phyloP scores from a whole-genome alignment of 2,113 vertebrate species.

The Puma concolor region DNA sequence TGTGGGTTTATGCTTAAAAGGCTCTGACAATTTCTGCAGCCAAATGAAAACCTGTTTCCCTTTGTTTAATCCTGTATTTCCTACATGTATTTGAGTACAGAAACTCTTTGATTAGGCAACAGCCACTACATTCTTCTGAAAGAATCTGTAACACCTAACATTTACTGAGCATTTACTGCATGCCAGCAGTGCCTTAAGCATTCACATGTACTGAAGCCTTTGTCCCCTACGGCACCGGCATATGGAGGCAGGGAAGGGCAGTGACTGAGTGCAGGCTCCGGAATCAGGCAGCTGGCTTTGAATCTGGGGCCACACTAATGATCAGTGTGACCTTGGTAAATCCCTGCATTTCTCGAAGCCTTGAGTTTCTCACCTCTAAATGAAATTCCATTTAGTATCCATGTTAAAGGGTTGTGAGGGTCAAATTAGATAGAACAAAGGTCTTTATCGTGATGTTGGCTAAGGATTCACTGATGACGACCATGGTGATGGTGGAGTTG shows the following conservation, averaged over 20 bases:
- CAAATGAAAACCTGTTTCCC: neutral
- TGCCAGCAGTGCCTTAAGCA: neutral
- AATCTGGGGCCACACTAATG: neutral
- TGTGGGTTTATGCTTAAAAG: neutral
- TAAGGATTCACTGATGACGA: neutral
- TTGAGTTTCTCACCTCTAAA: neutral
- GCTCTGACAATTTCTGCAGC: neutral
- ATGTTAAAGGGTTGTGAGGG: neutral
- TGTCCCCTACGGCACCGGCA: no score
- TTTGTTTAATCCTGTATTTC: neutral
- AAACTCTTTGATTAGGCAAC: neutral
- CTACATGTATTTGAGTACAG: neutral
- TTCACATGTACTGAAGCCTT: no score
- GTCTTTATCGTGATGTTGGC: neutral
- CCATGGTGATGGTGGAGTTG: neutral
- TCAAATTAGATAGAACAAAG: neutral
- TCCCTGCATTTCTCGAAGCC: neutral
- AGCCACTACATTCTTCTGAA: neutral
- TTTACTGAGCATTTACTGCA: neutral
- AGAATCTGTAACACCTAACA: neutral
- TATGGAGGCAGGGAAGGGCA: fast-evolving
- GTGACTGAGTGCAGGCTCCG: neutral
- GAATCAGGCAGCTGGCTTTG: neutral
- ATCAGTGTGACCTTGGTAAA: neutral
- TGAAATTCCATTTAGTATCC: neutral